phyloP scores from a whole-genome alignment of 2,797 vertebrate species.

The Takifugu rubripes region DNA sequence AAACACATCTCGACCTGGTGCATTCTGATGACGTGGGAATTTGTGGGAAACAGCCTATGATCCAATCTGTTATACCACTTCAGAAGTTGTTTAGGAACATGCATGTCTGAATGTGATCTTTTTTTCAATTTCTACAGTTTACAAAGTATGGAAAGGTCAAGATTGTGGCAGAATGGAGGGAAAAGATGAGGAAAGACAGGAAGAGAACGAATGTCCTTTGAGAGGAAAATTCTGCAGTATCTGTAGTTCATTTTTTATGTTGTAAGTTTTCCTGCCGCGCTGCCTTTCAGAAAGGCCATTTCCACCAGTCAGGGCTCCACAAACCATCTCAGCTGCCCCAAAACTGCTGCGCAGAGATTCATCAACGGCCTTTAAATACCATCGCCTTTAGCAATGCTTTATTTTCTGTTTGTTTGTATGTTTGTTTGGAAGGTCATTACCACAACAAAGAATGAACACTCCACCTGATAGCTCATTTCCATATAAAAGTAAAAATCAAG shows the following conservation, averaged over 20 bases:
- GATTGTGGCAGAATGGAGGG: not conserved
- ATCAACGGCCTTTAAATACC: slow-evolving; percentile 46
- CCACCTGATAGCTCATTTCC: slow-evolving; percentile 60
- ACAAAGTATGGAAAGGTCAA: not conserved
- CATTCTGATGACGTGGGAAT: no score
- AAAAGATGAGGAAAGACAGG: not conserved
- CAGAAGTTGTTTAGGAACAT: no score
- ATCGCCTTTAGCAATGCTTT: slow-evolving; percentile 46
- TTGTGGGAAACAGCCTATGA: no score
- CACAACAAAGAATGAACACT: slow-evolving; percentile 63
- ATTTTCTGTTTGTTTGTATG: slow-evolving; percentile 32
- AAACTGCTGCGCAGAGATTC: slow-evolving; percentile 7
- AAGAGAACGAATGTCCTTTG: not conserved
- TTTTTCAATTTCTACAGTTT: not conserved
- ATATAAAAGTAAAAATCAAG: slow-evolving; percentile 68
- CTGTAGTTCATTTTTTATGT: not conserved
- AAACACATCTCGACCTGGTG: no score
- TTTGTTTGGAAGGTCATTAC: slow-evolving; percentile 62
- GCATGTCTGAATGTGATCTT: not conserved
- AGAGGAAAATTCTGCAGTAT: not conserved
- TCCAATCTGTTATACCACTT: no score
- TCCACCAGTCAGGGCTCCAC: no score
- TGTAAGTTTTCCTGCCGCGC: not conserved
- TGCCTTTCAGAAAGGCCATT: slow-evolving; percentile 2
- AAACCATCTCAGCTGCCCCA: slow-evolving; percentile 2